phyloP scores from a whole-genome alignment of 1,140 invertebrate genomes.

The Neotoxoptera formosana region DNA sequence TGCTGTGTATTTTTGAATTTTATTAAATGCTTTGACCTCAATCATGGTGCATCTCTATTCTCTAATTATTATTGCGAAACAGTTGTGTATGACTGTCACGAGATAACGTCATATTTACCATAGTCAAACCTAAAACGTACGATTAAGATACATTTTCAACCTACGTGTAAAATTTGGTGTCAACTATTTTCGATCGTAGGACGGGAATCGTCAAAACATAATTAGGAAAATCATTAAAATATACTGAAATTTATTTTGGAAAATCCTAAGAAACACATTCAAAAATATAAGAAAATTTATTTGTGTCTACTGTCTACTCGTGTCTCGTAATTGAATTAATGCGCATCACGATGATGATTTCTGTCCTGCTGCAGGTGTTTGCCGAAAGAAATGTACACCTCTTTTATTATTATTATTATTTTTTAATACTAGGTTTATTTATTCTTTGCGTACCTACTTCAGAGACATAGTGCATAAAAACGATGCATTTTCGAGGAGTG shows the following conservation, averaged over 20 bases:
- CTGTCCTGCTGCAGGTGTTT: not conserved
- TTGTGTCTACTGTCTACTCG: not conserved
- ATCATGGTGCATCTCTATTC: not conserved
- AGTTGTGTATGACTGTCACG: not conserved
- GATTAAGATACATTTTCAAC: not conserved
- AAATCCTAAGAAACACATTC: not conserved
- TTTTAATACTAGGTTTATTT: constrained; percentile 16
- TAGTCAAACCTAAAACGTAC: not conserved
- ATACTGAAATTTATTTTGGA: not conserved
- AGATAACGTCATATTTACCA: not conserved
- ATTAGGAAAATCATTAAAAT: not conserved
- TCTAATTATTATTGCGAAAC: not conserved
- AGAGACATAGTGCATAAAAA: constrained; percentile 29
- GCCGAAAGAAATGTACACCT: not conserved
- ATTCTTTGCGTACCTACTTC: not conserved
- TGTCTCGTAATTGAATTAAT: not conserved
- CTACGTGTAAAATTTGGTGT: not conserved
- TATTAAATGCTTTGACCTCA: constrained; percentile 1
- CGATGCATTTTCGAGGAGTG: not conserved
- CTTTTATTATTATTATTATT: not conserved
- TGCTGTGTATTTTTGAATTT: not conserved
- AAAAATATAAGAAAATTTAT: not conserved
- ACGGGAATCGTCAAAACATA: not conserved
- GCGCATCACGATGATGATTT: not conserved
- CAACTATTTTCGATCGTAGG: not conserved